Evolutionary conservation across 2,888 invertebrate species (phyloP), one percentile per base, ranked within the genome.

Genomic region (Mythimna loreyi): DNA sequence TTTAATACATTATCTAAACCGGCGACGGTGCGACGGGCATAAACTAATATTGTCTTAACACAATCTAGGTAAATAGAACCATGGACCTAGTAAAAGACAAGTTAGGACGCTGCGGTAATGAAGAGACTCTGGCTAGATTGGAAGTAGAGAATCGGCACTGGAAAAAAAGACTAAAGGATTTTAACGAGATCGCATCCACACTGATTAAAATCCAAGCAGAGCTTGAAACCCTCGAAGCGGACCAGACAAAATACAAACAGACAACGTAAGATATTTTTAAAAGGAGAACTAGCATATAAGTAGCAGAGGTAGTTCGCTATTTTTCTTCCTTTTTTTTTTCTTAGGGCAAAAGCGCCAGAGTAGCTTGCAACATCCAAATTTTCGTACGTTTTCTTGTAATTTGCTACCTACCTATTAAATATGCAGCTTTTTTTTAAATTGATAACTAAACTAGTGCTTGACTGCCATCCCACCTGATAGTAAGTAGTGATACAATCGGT

Each of bases 141-240:
- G 78, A 87, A 25, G 80, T 87, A 9, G 94, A 94, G 65, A 83
- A 85, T 1, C 59, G 52, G 0, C 90, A 88, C 72, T 94, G 93
- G 93, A 72, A 78, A 36, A 70, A 61, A 6, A 89, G 80, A 40
- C 47, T 91, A 5, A 30, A 63, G 0, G 91, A 92, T 0, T 92
- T 92, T 50, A 75, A 85, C 2, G 73, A 82, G 30, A 89, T 93
- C n/a, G 83, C 87, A 1, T 59, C 77, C 0, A 84, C 83, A 0
- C 57, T 94, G 1, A 70, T 68, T 0, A 85, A 83, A 61, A 69
- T 93, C 1, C 87, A 88, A 43, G 65, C 57, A 0, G 89, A 88
- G 47, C 85, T 89, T 19, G 81, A 86, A 0, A 76, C 80, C 3
- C 58, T 90, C 0, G 47, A 72, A 1, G 82, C 80, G 43, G 86